Evolutionary conservation across 2,797 vertebrate species (phyloP), one percentile per base, ranked within the genome.

Genomic region (Craterocephalus amniculus): DNA sequence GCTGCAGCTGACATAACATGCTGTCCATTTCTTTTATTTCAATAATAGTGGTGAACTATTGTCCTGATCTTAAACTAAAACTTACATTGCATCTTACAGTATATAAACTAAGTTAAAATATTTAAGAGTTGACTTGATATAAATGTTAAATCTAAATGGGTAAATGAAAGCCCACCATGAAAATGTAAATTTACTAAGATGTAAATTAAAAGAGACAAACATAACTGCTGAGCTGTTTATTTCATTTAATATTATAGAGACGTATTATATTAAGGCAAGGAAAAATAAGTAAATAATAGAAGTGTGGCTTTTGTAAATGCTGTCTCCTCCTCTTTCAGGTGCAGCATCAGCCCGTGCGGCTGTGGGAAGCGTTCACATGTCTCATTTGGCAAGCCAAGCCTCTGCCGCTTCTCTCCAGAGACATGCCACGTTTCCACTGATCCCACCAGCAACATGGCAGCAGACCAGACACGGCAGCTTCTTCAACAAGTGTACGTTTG

Each of bases 401-500:
- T 81, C 78, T 2, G 72, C 68, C 14, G 31, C 16, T 0, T 61
- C 76, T 29, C 56, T 90, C 6, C 90, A 83, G 27, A 84, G 65
- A 70, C 76, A 27, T 40, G 20, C 81, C 18, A 31, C 67, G 4
- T 54, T 59, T 27, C 75, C 83, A 2, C 49, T 49, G 16, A 60
- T 60, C 27, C 84, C 75, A 4, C 34, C 61, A 6, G 27, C 84
- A 6, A 35, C 76, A 0, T 88, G 88, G 87, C 91, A 88, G 74
- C 93, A 92, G 74, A 87, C 61, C 70, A 86, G 94, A 51, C 87
- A 91, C 0, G 56, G 90, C 74, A 95, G 94, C 87, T 95, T 95
- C 81, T 95, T 95, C 81, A 95, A 94, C 79, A 95, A 95, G 78
- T 22, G 94, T 94, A 78, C 87, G 90, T 73, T 14, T 20, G 35